Base-by-base conservation (phyloP, 2,113 vertebrate genomes). In the Phoenicopterus ruber region DNA sequence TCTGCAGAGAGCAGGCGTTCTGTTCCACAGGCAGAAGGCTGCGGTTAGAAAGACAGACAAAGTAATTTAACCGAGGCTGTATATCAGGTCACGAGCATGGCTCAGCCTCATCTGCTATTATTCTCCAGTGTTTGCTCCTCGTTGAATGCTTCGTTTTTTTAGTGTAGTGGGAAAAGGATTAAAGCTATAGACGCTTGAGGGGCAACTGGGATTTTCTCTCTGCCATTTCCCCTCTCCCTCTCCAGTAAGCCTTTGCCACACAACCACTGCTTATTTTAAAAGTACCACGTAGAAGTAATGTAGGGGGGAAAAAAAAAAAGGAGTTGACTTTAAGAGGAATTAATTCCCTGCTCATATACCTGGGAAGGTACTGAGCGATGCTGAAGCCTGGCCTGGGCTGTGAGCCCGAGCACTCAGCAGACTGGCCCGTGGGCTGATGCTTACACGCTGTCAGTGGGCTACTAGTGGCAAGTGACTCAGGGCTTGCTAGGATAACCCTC, bases 211-310 rank as follows among this genome's bases (percentile, higher is more conserved):
- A 13, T 55, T 67, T 88, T 42, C 18, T 58, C 4, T 52, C n/a
- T 55, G 54, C 38, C 21, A 1, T 54, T 63, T 65, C 13, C 17
- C 21, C 20, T 61, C 18, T 71, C 18, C 65, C 9, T 29, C 29
- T 52, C 26, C 55, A 28, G n/a, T 28, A 31, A 81, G 20, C 15
- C 22, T 80, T n/a, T 38, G n/a, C 26, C 21, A 17, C 25, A 14
- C 20, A 59, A 40, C 29, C 17, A 4, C 49, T 40, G 13, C 22
- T 40, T n/a, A 32, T 32, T 58, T 58, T 36, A 26, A 46, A 90
- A 70, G 24, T 2, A 4, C 3, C 20, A 6, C 0, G 0, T 24
- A 54, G 32, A 78, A 78, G 11, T 10, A 26, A 26, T 17, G 19
- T 18, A 57, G 47, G 2, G 47, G 2, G 7, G 17, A 36, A 22